Percentiles rank a stretch among this genome's conserved stretches.
Conservation (phyloP, 2,113 vertebrate species). For the Callithrix jacchus region DNA sequence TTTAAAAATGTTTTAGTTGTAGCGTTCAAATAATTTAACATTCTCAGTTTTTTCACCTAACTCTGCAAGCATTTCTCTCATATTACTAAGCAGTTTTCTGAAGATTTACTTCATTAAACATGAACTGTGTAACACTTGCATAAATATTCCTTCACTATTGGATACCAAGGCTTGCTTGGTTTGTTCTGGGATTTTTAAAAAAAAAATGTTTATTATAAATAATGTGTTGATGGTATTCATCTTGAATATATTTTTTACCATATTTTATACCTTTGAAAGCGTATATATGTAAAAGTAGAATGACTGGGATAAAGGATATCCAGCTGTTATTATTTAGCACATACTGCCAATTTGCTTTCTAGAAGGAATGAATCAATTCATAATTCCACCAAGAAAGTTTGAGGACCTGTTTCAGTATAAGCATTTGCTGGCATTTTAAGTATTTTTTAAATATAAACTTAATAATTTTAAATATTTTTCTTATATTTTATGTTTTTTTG, state of each 20-base stretch:
- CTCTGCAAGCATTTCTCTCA: not conserved
- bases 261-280: not conserved
- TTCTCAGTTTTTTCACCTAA: not conserved
- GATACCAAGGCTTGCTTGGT: not conserved
- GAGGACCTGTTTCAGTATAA: not conserved
- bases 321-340: not conserved
- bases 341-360: not conserved
- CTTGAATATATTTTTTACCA: not conserved
- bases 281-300: not conserved
- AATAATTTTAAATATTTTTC: not conserved
- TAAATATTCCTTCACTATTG: not conserved
- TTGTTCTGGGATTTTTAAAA: not conserved
- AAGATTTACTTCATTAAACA: not conserved
- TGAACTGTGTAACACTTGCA: not conserved
- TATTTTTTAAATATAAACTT: not conserved
- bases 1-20: not conserved
- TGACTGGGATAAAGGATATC: not conserved
- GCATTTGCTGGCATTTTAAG: not conserved
- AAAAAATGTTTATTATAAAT: not conserved
- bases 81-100: not conserved
- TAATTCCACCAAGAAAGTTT: not conserved
- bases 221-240: not conserved
- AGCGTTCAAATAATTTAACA: not conserved
- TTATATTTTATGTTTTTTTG: not conserved
- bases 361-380: not conserved